Evolutionary conservation across 2,888 invertebrate genomes (phyloP).

Genomic region (Opisthograptis luteolata): DNA sequence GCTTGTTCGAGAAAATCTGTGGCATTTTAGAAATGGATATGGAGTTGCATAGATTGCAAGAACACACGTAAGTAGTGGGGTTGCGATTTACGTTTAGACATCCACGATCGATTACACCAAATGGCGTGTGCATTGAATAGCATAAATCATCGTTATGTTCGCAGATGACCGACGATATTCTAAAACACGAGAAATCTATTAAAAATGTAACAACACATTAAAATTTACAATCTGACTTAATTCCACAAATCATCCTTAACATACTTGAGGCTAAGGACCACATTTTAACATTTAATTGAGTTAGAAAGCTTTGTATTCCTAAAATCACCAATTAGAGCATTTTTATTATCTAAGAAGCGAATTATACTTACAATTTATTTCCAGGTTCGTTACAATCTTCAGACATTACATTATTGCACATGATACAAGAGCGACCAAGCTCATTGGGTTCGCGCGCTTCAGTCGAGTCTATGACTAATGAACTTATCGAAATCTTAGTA

Average conservation of each 20-base stretch:
- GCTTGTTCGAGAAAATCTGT: slow-evolving; percentile 56
- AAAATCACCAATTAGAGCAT: neutral
- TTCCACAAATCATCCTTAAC: neutral
- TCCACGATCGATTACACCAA: slow-evolving; percentile 69
- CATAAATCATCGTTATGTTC: slow-evolving; percentile 60
- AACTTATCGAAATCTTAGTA: slow-evolving; percentile 13
- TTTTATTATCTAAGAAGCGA: neutral
- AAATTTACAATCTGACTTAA: neutral
- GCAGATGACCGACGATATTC: slow-evolving; percentile 59
- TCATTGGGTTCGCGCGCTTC: slow-evolving; percentile 25
- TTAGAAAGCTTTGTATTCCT: neutral
- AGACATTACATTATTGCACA: slow-evolving; percentile 58
- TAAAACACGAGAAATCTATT: slow-evolving; percentile 45
- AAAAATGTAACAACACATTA: slow-evolving; percentile 31
- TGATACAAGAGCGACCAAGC: slow-evolving; percentile 64
- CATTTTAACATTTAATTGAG: slow-evolving; percentile 5
- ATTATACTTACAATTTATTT: slow-evolving; percentile 59
- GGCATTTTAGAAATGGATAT: slow-evolving; percentile 69
- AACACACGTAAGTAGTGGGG: slow-evolving; percentile 63
- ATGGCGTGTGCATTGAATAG: slow-evolving; percentile 70
- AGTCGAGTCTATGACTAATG: slow-evolving; percentile 17
- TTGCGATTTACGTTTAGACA: slow-evolving; percentile 64
- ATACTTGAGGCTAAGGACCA: slow-evolving; percentile 5
- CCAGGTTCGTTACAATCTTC: slow-evolving; percentile 59
- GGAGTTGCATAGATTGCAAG: slow-evolving; percentile 73